These are phyloP conservation scores for Archivesica marissinica DNA, from an alignment of 1,140 invertebrate species.

Conservation along the genomic window DNA sequence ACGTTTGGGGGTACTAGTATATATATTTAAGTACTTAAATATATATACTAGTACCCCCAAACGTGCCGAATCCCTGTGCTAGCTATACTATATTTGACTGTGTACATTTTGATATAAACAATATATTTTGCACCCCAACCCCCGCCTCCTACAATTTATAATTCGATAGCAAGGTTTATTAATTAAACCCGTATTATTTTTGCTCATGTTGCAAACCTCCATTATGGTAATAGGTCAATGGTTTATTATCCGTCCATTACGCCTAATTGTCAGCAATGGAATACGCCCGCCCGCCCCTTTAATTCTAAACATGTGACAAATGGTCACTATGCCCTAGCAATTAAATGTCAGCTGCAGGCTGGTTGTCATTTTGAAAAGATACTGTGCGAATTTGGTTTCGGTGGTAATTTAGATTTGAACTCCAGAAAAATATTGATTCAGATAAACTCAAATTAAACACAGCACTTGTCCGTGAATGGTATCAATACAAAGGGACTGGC, in stretches of 20 bases:
- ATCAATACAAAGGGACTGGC: not conserved
- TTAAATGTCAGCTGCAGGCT: not conserved
- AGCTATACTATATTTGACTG: not conserved
- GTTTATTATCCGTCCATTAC: constrained; percentile 6
- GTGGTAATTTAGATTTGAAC: not conserved
- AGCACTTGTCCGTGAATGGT: not conserved
- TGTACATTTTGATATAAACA: too few relatives aligned
- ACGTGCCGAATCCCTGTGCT: not conserved
- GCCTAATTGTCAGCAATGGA: not conserved
- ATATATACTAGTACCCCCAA: not conserved
- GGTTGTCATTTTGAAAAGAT: not conserved
- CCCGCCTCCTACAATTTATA: not conserved
- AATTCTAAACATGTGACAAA: not conserved
- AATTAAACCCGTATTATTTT: constrained; percentile 29
- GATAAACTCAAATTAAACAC: not conserved
- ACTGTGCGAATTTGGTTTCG: not conserved
- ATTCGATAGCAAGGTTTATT: constrained; percentile 19
- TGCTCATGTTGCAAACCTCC: not conserved
- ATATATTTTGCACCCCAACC: not conserved
- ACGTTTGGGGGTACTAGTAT: not conserved
- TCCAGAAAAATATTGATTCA: not conserved
- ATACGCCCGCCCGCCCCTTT: not conserved
- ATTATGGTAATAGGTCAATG: not conserved
- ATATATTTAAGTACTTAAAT: not conserved
- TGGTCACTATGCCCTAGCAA: constrained; percentile 27